Conservation (phyloP, 2,888 invertebrate species). For the Ischnus inquisitorius region DNA sequence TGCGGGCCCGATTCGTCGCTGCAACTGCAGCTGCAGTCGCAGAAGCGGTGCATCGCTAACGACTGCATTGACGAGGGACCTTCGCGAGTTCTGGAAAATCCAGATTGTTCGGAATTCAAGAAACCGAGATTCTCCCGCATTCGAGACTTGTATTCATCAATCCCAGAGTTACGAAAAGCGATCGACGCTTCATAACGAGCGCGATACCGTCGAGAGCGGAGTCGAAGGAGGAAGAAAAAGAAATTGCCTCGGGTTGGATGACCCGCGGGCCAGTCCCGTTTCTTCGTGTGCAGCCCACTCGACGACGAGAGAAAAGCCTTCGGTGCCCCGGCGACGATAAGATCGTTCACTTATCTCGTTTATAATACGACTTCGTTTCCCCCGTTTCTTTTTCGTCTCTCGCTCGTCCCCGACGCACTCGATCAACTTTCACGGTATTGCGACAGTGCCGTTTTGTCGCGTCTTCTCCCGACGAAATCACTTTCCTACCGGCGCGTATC, state of each 20-base stretch:
- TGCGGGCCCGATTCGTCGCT: conserved; percentile 50
- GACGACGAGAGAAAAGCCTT: conserved; percentile 54
- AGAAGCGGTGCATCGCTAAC: neutral
- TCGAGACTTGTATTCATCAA: conserved; percentile 27
- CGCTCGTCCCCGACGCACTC: neutral
- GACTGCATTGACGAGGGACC: conserved; percentile 53
- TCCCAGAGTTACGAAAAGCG: conserved; percentile 34
- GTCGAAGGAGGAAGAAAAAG: conserved; percentile 33
- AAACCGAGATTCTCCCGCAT: conserved; percentile 38
- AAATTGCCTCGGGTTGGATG: conserved; percentile 38
- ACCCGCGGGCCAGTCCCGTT: conserved; percentile 6
- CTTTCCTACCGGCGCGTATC: conserved; percentile 27
- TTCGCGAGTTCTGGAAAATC: conserved; percentile 35
- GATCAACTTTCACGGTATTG: conserved; percentile 27
- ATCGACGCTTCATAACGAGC: conserved; percentile 37
- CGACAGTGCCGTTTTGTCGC: conserved; percentile 64
- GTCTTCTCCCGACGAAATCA: conserved; percentile 52
- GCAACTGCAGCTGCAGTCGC: conserved; percentile 57
- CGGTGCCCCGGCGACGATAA: conserved; percentile 43
- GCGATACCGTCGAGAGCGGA: conserved; percentile 27
- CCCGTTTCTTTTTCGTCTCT: conserved; percentile 8
- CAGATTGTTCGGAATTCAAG: conserved; percentile 60
- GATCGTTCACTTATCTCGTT: conserved; percentile 50
- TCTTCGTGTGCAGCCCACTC: neutral
- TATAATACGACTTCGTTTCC: conserved; percentile 2